Base-by-base conservation (phyloP, 2,113 vertebrate genomes). In the Delphinapterus leucas region DNA sequence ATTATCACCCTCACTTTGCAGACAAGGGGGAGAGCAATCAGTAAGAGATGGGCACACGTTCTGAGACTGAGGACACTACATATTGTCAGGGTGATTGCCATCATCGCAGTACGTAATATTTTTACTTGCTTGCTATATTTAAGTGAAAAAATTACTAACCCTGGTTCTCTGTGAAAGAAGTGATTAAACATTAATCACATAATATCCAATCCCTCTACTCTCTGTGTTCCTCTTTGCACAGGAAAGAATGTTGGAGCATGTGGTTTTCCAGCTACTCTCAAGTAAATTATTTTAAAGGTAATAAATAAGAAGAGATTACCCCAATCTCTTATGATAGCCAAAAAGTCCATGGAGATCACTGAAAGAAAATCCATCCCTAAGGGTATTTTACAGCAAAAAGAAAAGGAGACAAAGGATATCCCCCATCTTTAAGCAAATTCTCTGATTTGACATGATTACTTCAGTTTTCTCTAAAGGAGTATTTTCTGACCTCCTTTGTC, bases 361-460 rank as follows among this genome's bases (percentile, higher is more conserved):
- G 18, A 93, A 97, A 80, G 36, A 18, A 97, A 94, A 74, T 53
- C 26, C 23, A 33, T 28, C 8, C 49, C 31, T 86, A 44, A 88
- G 23, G 58, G 3, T 70, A 13, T 77, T 88, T 74, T 90, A 41
- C 20, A 3, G 17, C 8, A 38, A 6, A 1, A 1, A 1, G 73
- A 5, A 2, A 10, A 47, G 33, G 33, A 13, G 55, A 88, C 26
- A 58, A 86, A 88, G 15, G 23, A 28, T 18, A 68, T 6, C 49
- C 8, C 38, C n/a, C 65, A 44, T 86, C 36, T 55, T 95, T 95
- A 96, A 95, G 84, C 10, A 87, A 92, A 95, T 84, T 63, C n/a
- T 77, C 33, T 36, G 61, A 28, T 91, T 55, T 53, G 74, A 65
- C 6, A 26, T 67, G 21, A 80, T 9, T 38, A 76, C 71, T 44